Evolutionary conservation across 2,797 vertebrate genomes (phyloP), one percentile per base, ranked within the genome.

Genomic region (Thripadectes ignobilis): DNA sequence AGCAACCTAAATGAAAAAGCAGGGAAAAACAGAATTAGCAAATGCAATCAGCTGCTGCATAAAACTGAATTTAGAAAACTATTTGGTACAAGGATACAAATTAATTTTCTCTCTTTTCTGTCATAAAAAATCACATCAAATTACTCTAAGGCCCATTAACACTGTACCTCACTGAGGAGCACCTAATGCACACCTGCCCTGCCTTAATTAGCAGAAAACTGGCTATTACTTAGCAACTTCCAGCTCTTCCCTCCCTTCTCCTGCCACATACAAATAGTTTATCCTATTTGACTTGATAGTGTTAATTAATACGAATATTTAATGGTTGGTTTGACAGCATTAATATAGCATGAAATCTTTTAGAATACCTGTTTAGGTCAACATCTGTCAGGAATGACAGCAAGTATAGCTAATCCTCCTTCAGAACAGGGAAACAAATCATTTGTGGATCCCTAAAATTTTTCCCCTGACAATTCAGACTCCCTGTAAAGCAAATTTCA

Each of bases 1-100:
- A 69, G 98, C 97, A 97, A 96, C 97, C 98, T 99, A 94, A 32
- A 94, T 73, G 86, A 77, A 94, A 74, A 79, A 91, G 77, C 12
- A 92, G 32, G 46, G 82, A 81, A 96, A 88, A 94, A 61, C 75
- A 95, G 69, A 77, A 39, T 92, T 61, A 96, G 62, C 38, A 94
- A 89, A 78, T 46, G 48, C 62, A 89, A 75, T 85, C 68, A 85
- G 71, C 63, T 91, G 65, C 68, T 62, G 45, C 27, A 21, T 20
- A 71, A 16, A 51, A 78, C 8, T 76, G 32, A 89, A 57, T 84
- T 61, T 69, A 82, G 38, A 58, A 83, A 30, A 54, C 68, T 85
- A 32, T 63, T 36, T 59, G 34, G 39, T 68, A 87, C 0, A 1
- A 89, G 7, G 15, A 68, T 48, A 88, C 23, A 51, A 73, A 72